Conservation (phyloP, 1,140 invertebrate genomes). For the Drosophila nigrodunni region DNA sequence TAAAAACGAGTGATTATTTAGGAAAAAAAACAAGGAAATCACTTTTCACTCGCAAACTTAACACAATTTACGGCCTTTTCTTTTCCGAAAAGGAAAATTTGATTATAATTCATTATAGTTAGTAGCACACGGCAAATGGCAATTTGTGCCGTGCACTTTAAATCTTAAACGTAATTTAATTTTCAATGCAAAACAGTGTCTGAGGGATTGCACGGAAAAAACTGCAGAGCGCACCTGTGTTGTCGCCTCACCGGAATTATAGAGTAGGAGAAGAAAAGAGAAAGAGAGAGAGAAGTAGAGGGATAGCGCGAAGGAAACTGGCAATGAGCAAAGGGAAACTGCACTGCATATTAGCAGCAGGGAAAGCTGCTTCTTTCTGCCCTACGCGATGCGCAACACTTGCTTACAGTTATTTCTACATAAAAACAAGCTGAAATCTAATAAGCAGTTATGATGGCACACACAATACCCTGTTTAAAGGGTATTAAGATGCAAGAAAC, state of each 20-base stretch:
- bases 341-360: constrained; percentile 43
- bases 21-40: not conserved
- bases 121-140: constrained; percentile 32
- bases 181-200: constrained; percentile 56
- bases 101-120: constrained; percentile 64
- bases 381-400: constrained; percentile 42
- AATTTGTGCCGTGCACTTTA: constrained; percentile 57
- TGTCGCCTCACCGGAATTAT: constrained; percentile 4
- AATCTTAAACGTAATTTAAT: constrained; percentile 72
- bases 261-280: not conserved
- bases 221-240: constrained; percentile 55
- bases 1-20: not conserved
- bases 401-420: constrained; percentile 50
- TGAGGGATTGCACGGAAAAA: constrained; percentile 11
- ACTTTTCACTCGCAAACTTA: constrained; percentile 9
- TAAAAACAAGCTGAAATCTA: constrained; percentile 28
- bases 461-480: constrained; percentile 16
- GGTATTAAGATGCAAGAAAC: not conserved
- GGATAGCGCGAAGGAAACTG: not conserved
- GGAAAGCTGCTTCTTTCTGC: constrained; percentile 26
- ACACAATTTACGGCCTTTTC: constrained; percentile 10
- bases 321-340: not conserved
- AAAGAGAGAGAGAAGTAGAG: not conserved
- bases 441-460: not conserved
- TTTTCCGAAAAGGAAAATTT: constrained; percentile 33